Conservation (phyloP, 30 jellyfish, hydroid and myxozoan genomes). For the Sanderia malayensis region DNA sequence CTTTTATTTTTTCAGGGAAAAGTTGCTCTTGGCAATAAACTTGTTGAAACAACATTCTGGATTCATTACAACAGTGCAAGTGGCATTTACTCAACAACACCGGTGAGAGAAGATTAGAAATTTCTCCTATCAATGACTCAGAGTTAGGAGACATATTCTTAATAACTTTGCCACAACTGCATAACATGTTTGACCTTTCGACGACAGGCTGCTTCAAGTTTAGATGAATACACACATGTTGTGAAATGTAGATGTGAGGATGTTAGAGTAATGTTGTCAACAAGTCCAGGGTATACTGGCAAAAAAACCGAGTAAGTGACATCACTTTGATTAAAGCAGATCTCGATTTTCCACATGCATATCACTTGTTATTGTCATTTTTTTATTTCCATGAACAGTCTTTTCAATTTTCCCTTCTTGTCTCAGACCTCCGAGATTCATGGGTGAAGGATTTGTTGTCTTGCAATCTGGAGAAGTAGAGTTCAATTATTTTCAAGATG, state of each 20-base stretch:
- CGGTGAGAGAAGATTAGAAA: conserved; percentile 40
- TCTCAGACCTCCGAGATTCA: conserved; percentile 90
- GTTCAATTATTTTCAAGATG: conserved; percentile 71
- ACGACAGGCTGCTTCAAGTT: conserved; percentile 75
- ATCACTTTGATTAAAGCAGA: too few relatives aligned
- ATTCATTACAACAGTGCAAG: conserved; percentile 82
- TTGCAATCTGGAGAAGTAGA: conserved; percentile 87
- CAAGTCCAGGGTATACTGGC: conserved; percentile 85
- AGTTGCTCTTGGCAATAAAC: conserved; percentile 87
- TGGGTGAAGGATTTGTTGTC: conserved; percentile 92
- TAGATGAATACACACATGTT: conserved; percentile 79
- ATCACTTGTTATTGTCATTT: too few relatives aligned
- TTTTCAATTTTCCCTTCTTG: too few relatives aligned
- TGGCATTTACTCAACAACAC: conserved; percentile 69
- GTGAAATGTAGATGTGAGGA: conserved; percentile 82
- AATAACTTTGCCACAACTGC: too few relatives aligned
- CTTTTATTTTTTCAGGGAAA: conserved; percentile 83
- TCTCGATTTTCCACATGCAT: too few relatives aligned
- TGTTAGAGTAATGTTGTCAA: conserved; percentile 80
- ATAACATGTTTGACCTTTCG: too few relatives aligned
- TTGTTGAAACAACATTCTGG: conserved; percentile 91
- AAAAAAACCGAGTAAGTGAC: conserved; percentile 64
- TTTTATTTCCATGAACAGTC: too few relatives aligned
- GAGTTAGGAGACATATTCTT: too few relatives aligned
- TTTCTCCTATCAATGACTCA: too few relatives aligned